Evolutionary conservation across 92 coral and sea anemone species (phyloP).

Genomic region (Porites divaricata): DNA sequence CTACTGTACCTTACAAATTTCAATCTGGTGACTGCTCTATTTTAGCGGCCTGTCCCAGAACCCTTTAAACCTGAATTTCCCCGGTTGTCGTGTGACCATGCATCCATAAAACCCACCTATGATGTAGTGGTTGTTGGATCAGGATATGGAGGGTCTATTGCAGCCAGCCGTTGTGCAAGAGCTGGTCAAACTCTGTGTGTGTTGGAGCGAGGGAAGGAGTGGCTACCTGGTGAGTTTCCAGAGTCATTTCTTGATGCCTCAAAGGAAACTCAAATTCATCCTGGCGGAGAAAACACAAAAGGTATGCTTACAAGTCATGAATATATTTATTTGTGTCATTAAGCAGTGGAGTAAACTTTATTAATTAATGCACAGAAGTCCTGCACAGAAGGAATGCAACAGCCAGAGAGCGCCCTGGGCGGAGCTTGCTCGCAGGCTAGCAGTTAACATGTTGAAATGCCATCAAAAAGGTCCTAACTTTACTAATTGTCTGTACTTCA

Average conservation of each 20-base stretch:
- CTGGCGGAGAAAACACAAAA: constrained; percentile 39
- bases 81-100: constrained; percentile 43
- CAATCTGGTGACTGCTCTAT: background rate
- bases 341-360: background rate
- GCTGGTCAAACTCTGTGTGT: constrained; percentile 67
- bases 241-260: constrained; percentile 54
- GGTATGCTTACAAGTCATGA: constrained; percentile 21
- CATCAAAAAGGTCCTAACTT: no score
- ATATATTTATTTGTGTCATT: background rate
- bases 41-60: background rate
- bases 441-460: no score
- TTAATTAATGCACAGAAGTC: no score
- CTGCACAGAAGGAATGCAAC: no score
- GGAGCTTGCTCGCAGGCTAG: no score
- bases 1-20: no score
- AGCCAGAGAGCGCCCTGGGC: no score
- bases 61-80: constrained; percentile 23
- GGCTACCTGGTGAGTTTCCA: constrained; percentile 76
- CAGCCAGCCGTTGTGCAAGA: constrained; percentile 70
- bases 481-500: no score
- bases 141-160: constrained; percentile 76
- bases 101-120: constrained; percentile 59
- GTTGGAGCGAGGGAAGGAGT: constrained; percentile 74
- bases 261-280: constrained; percentile 49
- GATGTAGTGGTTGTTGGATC: constrained; percentile 74